Base-by-base conservation (phyloP, 1,140 invertebrate genomes). In the Drosophila melanica region DNA sequence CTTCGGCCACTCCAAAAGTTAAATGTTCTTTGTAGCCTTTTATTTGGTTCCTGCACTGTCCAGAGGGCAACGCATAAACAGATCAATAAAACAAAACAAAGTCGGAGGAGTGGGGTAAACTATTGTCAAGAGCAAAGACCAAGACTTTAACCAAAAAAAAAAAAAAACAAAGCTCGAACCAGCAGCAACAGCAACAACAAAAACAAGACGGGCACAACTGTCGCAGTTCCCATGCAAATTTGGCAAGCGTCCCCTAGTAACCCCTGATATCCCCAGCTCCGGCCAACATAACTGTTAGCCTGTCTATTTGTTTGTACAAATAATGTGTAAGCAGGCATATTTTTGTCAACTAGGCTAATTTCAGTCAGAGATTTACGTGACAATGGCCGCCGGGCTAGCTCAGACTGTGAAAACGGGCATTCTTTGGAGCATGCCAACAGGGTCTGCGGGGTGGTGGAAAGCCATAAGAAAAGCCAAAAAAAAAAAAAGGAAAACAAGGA, bases 311-410 rank as follows among this genome's bases (percentile, higher is more conserved):
- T 84, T 84, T 84, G 73, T 89, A 82, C 78, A 87, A 89, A 89
- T 87, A 89, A 89, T 89, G 84, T 87, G 84, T 89, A 87, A 87
- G 84, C 84, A 82, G 84, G 79, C 84, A 89, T 87, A 89, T 89
- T 89, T 87, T 87, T 84, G 84, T 87, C 84, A 89, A 89, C 79
- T 76, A 77, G 84, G 79, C 79, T 87, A 89, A 84, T 87, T 89
- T 80, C 79, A 80, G 84, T 79, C 79, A 80, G 73, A 82, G 84
- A 87, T 87, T 89, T 89, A 89, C 84, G 84, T 87, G 79, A 87
- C 79, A 87, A 87, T 87, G 73, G 84, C 72, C 62, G 64, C 45
- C 16, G 44, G 67, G 35, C 55, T 42, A 7, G 33, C 44, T 18
- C 16, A 53, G 12, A 8, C 30, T 37, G 51, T 18, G 51, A 67